Conservation (phyloP, 2,797 vertebrate genomes). For the Champsocephalus esox region DNA sequence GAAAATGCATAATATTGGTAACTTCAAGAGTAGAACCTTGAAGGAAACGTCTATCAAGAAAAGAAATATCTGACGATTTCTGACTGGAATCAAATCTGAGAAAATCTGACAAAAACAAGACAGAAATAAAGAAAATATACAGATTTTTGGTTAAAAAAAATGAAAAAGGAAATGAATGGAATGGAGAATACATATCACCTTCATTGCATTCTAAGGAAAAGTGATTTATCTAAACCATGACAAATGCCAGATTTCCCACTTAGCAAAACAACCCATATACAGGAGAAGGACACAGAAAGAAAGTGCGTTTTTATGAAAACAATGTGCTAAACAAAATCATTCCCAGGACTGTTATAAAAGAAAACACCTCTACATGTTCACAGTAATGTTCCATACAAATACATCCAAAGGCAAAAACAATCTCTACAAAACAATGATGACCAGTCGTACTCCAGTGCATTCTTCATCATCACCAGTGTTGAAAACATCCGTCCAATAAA, state of each 20-base stretch:
- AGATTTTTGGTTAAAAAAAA: slow-evolving; percentile 53
- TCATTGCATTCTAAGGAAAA: slow-evolving; percentile 27
- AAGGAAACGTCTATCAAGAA: slow-evolving; percentile 13
- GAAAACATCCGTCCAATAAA: slow-evolving; percentile 63
- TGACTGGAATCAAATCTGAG: slow-evolving; percentile 4
- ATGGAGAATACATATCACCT: slow-evolving; percentile 3
- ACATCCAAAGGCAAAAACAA: slow-evolving; percentile 66
- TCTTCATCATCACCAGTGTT: slow-evolving; percentile 67
- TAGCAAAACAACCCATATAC: slow-evolving; percentile 38
- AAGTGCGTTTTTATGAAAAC: slow-evolving; percentile 72
- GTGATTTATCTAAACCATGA: slow-evolving; percentile 13
- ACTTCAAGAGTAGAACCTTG: slow-evolving; percentile 5
- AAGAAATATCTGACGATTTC: slow-evolving; percentile 5
- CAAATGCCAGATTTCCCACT: slow-evolving; percentile 34
- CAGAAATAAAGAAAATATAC: slow-evolving; percentile 19
- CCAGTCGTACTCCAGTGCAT: slow-evolving; percentile 57
- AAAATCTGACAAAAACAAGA: background rate
- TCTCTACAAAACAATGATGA: slow-evolving; percentile 74
- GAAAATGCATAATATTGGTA: slow-evolving; percentile 34
- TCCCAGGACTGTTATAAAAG: slow-evolving; percentile 39
- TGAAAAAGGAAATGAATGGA: background rate
- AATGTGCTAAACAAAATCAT: slow-evolving; percentile 55
- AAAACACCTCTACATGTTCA: slow-evolving; percentile 67
- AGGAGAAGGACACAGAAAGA: slow-evolving; percentile 69
- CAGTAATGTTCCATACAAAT: slow-evolving; percentile 75